These are phyloP conservation scores for Kryptopterus vitreolus DNA, from an alignment of 2,797 vertebrate genomes.

Conservation along the genomic window DNA sequence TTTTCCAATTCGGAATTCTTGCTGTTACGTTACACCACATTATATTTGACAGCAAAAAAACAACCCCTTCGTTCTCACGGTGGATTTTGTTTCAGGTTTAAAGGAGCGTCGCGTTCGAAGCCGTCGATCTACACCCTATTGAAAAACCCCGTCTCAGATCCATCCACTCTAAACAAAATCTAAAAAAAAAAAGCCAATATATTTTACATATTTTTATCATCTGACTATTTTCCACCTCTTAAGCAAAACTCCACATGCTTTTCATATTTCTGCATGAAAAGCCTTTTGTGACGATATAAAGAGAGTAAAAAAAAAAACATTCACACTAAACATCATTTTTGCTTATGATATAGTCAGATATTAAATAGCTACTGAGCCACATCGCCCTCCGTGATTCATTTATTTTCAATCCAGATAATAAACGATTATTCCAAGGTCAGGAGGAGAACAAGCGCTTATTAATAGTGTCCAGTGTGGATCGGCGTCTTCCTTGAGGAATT, in stretches of 20 bases:
- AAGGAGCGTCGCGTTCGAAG: background rate
- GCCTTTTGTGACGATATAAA: background rate
- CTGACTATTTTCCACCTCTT: background rate
- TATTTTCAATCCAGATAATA: too few relatives aligned
- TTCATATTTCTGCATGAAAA: background rate
- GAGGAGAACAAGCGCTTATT: too few relatives aligned
- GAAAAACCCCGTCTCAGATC: background rate
- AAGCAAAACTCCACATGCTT: background rate
- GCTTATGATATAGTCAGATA: too few relatives aligned
- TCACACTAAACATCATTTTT: too few relatives aligned
- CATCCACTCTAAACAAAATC: too few relatives aligned
- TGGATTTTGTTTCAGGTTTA: background rate
- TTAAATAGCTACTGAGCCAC: too few relatives aligned
- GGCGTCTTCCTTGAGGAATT: too few relatives aligned
- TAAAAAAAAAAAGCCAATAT: too few relatives aligned
- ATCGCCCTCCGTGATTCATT: too few relatives aligned
- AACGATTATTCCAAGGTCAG: too few relatives aligned
- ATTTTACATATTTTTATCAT: background rate
- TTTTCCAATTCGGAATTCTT: background rate
- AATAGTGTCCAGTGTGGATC: too few relatives aligned
- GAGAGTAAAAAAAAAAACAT: background rate
- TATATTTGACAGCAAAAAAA: background rate
- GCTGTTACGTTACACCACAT: background rate
- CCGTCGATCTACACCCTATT: background rate
- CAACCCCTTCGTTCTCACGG: background rate